Percentiles rank a stretch among this genome's conserved stretches.
phyloP scores from a whole-genome alignment of 2,888 invertebrate species.

The Nomada goodeniana region DNA sequence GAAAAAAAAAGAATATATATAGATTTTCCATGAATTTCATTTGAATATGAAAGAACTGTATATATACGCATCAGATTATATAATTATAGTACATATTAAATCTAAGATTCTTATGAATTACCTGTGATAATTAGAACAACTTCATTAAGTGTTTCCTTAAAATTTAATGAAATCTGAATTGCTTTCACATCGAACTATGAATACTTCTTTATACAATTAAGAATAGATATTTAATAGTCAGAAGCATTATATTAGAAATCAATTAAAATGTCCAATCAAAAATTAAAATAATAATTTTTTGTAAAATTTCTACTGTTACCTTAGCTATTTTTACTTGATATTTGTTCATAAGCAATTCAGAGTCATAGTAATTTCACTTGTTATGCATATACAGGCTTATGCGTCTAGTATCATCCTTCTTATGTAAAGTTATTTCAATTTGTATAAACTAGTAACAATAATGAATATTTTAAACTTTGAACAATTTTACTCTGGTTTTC shows the following conservation, averaged over 20 bases:
- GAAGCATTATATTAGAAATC: conserved; percentile 6
- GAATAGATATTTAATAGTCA: background rate
- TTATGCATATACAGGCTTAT: conserved; percentile 41
- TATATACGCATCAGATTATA: conserved; percentile 13
- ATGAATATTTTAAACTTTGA: background rate
- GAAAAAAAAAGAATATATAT: background rate
- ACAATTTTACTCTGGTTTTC: background rate
- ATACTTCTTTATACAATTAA: conserved; percentile 8
- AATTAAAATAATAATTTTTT: conserved; percentile 25
- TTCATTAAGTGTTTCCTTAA: conserved; percentile 39
- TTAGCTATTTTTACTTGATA: conserved; percentile 1
- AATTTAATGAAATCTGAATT: conserved; percentile 46
- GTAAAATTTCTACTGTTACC: conserved; percentile 4
- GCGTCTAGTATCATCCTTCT: conserved; percentile 19
- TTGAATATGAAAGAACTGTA: conserved; percentile 54
- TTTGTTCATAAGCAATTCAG: conserved; percentile 43
- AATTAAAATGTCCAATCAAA: conserved; percentile 6
- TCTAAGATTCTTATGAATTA: conserved; percentile 43
- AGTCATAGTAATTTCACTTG: conserved; percentile 34
- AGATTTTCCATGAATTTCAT: background rate
- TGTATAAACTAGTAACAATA: too few relatives aligned
- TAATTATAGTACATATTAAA: conserved; percentile 47
- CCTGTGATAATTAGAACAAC: conserved; percentile 37
- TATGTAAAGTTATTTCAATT: too few relatives aligned
- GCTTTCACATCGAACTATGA: conserved; percentile 8